Percentiles rank a stretch among this genome's conserved stretches.
Conservation (phyloP, 1,140 invertebrate species). For the Pachyrhynchus sulphureomaculatus region DNA sequence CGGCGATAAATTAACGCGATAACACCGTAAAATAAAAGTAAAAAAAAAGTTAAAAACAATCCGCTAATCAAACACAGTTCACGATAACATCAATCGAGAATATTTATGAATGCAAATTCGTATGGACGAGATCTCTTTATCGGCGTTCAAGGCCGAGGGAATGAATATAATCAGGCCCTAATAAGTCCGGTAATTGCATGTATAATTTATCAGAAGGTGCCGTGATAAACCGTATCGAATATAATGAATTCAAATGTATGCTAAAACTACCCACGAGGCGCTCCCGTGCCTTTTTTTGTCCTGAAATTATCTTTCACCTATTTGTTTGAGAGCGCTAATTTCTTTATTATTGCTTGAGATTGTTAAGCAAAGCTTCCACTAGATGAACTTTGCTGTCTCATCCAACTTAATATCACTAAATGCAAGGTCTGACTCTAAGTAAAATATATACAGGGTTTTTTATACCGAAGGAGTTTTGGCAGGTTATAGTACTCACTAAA, state of each 20-base stretch:
- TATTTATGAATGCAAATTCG: conserved; percentile 44
- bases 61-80: conserved; percentile 40
- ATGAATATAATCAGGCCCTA: conserved; percentile 44
- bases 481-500: no score
- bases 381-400: not conserved
- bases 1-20: conserved; percentile 34
- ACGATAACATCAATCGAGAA: conserved; percentile 42
- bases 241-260: conserved; percentile 46
- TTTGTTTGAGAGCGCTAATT: conserved; percentile 10
- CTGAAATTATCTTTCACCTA: not conserved
- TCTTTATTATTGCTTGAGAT: conserved; percentile 6
- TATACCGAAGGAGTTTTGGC: no score
- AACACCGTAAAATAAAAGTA: conserved; percentile 25
- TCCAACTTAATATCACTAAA: no score
- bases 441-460: no score
- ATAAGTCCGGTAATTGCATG: conserved; percentile 44
- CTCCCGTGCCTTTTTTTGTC: conserved; percentile 19
- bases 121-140: conserved; percentile 38
- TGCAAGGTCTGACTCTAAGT: no score
- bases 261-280: conserved; percentile 29
- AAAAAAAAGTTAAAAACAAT: conserved; percentile 41
- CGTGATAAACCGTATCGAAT: conserved; percentile 43
- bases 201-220: conserved; percentile 43
- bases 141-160: conserved; percentile 38
- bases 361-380: no score